Evolutionary conservation across 2,888 invertebrate genomes (phyloP).

Genomic region (Copidosoma aretas): DNA sequence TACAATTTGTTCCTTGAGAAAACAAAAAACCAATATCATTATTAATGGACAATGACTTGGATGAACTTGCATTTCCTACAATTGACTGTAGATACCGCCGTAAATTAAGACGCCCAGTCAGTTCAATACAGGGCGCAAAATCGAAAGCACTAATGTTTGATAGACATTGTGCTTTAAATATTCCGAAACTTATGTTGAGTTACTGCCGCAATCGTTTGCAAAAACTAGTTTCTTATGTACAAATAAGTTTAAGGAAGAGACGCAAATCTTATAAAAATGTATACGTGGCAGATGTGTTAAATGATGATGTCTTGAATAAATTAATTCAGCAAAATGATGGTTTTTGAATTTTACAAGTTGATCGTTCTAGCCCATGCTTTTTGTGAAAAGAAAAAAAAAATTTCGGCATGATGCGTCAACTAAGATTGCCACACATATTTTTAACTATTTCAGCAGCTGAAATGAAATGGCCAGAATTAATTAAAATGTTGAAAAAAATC

Average conservation of each 20-base stretch:
- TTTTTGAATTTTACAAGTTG: constrained; percentile 26
- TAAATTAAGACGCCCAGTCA: too few species aligned
- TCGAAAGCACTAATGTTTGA: too few species aligned
- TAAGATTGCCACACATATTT: constrained; percentile 39
- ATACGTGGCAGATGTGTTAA: neutral
- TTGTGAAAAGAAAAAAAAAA: constrained; percentile 37
- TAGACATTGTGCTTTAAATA: too few species aligned
- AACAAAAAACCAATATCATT: too few species aligned
- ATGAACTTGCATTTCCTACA: too few species aligned
- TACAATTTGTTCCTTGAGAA: too few species aligned
- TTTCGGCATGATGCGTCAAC: constrained; percentile 42
- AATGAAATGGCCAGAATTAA: constrained; percentile 37
- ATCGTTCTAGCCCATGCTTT: constrained; percentile 33
- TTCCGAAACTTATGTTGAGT: too few species aligned
- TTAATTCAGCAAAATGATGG: constrained; percentile 31
- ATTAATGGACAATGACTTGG: too few species aligned
- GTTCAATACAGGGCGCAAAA: too few species aligned
- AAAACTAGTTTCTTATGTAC: neutral
- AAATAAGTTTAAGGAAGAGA: neutral
- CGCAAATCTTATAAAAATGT: neutral
- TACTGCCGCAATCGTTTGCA: neutral
- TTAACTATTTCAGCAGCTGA: constrained; percentile 40
- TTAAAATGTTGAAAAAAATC: constrained; percentile 32
- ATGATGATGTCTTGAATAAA: constrained; percentile 1
- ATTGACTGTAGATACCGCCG: too few species aligned